Conservation (phyloP, 2,113 vertebrate genomes). For the Ictidomys tridecemlineatus region DNA sequence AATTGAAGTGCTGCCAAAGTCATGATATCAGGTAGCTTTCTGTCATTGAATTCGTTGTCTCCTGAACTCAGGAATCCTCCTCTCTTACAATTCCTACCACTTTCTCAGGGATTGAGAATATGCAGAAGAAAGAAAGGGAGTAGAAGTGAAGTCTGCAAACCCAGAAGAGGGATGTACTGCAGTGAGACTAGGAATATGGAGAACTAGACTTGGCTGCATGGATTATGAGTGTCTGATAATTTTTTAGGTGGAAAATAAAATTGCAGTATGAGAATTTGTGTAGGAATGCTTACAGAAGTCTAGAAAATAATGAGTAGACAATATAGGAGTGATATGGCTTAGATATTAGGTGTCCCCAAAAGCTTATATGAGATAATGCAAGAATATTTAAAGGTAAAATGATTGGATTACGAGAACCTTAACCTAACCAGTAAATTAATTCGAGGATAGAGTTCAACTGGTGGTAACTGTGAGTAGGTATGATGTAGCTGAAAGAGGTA, state of each 20-base stretch:
- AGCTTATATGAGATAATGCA: too few species aligned
- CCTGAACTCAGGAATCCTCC: neutral
- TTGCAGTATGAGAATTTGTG: neutral
- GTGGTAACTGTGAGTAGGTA: too few species aligned
- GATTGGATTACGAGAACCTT: too few species aligned
- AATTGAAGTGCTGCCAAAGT: neutral
- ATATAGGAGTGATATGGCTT: too few species aligned
- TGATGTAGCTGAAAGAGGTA: too few species aligned
- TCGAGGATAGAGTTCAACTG: too few species aligned
- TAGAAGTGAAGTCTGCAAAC: neutral
- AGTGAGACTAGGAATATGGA: neutral
- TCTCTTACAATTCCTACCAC: neutral
- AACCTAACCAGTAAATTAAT: too few species aligned
- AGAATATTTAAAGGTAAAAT: too few species aligned
- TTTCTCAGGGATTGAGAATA: neutral
- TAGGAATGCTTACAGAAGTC: neutral
- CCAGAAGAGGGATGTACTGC: neutral
- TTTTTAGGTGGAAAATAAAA: neutral
- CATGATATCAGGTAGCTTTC: neutral
- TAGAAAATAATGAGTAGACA: neutral
- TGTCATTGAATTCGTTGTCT: neutral
- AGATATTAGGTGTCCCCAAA: too few species aligned
- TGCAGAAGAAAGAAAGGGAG: neutral
- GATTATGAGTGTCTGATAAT: neutral
- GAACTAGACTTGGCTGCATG: neutral